Evolutionary conservation across 2,113 vertebrate species (phyloP).

Genomic region (Siniperca chuatsi): DNA sequence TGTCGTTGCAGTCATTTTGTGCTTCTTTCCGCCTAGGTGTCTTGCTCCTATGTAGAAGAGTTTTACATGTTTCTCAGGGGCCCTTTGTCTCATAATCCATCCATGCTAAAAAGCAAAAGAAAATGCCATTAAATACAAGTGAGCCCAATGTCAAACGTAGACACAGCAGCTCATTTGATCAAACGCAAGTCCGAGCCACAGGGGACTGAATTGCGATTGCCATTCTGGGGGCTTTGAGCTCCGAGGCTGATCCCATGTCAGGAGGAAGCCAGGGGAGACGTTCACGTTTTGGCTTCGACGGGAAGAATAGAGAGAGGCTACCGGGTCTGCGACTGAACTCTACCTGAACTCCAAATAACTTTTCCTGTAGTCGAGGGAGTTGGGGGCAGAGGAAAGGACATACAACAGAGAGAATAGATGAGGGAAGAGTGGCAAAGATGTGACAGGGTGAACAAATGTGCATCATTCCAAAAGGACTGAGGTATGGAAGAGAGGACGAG

Average conservation of each 20-base stretch:
- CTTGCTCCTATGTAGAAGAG: neutral
- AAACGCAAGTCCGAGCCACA: slow-evolving; percentile 57
- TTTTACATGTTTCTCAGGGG: slow-evolving; percentile 7
- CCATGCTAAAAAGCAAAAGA: slow-evolving; percentile 36
- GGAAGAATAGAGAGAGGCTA: slow-evolving; percentile 53
- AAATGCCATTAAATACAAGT: slow-evolving; percentile 44
- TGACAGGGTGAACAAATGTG: slow-evolving; percentile 53
- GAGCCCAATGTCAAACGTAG: slow-evolving; percentile 51
- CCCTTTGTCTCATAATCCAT: slow-evolving; percentile 30
- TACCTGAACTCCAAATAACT: slow-evolving; percentile 79
- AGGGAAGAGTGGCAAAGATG: slow-evolving; percentile 51
- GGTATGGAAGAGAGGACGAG: slow-evolving; percentile 20
- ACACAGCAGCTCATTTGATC: slow-evolving; percentile 62
- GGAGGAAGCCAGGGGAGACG: slow-evolving; percentile 63
- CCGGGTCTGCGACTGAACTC: slow-evolving; percentile 72
- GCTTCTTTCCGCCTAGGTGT: neutral
- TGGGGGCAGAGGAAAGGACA: slow-evolving; percentile 3
- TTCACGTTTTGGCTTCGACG: slow-evolving; percentile 61
- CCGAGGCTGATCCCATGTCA: slow-evolving; percentile 72
- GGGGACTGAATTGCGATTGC: slow-evolving; percentile 53
- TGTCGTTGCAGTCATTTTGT: no score
- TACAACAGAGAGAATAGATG: slow-evolving; percentile 60
- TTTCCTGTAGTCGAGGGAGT: slow-evolving; percentile 63
- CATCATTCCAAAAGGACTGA: slow-evolving; percentile 35
- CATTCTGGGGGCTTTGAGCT: slow-evolving; percentile 64